Conservation (phyloP, 2,113 vertebrate species). For the Alouatta palliata region DNA sequence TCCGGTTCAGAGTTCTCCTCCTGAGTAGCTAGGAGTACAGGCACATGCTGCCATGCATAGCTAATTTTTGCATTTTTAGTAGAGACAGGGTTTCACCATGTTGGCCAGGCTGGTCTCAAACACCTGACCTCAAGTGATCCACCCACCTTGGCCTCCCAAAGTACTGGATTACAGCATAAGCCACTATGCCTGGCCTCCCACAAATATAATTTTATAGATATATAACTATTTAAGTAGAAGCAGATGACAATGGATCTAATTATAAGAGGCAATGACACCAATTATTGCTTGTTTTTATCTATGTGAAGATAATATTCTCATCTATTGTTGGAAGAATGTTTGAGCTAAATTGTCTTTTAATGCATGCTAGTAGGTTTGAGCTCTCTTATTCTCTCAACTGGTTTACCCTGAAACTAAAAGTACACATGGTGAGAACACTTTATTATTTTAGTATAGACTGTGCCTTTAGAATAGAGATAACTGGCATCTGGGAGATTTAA, state of each 20-base stretch:
- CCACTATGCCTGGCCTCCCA: neutral
- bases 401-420: neutral
- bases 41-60: too few species aligned
- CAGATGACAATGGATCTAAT: neutral
- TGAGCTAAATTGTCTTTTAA: neutral
- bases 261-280: neutral
- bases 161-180: too few species aligned
- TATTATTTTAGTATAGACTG: conserved; percentile 4
- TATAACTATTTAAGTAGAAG: neutral
- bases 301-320: neutral
- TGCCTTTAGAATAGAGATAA: conserved; percentile 2
- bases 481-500: neutral
- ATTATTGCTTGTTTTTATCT: neutral
- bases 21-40: too few species aligned
- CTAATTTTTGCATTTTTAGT: too few species aligned
- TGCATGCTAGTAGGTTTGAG: neutral
- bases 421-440: neutral
- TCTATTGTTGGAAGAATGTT: neutral
- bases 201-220: neutral
- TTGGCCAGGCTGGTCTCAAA: too few species aligned
- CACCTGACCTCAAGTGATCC: too few species aligned
- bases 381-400: neutral
- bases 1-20: too few species aligned
- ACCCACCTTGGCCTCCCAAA: too few species aligned
- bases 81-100: too few species aligned